phyloP scores from a whole-genome alignment of 1,140 invertebrate species.

The Papilio dardanus region DNA sequence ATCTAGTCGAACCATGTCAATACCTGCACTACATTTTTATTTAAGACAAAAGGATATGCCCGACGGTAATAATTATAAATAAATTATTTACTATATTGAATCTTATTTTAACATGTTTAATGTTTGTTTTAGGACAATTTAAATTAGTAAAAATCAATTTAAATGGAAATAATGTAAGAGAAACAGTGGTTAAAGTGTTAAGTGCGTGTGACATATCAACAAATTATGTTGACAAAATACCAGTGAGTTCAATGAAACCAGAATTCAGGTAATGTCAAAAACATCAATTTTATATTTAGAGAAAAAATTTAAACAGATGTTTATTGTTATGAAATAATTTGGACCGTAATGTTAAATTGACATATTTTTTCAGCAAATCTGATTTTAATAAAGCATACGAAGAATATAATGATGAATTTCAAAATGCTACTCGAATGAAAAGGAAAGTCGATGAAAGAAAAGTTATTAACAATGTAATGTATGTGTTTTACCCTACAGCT shows the following conservation, averaged over 20 bases:
- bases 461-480: constrained; percentile 68
- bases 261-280: constrained; percentile 52
- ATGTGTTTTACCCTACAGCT: constrained; percentile 49
- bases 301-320: constrained; percentile 26
- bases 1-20: constrained; percentile 83
- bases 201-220: constrained; percentile 92
- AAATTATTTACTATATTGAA: no score
- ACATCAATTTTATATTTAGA: not conserved
- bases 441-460: constrained; percentile 72
- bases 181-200: constrained; percentile 90
- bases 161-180: constrained; percentile 86
- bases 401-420: constrained; percentile 69
- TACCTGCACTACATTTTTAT: constrained; percentile 89
- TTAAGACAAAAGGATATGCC: constrained; percentile 85
- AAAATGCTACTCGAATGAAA: constrained; percentile 66
- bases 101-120: not conserved
- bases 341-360: not conserved
- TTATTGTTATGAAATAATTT: constrained; percentile 22
- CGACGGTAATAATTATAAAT: constrained; percentile 81
- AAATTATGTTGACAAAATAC: constrained; percentile 90
- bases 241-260: constrained; percentile 50
- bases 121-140: constrained; percentile 83
- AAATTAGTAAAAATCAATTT: constrained; percentile 89
- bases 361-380: constrained; percentile 54
- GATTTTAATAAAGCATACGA: constrained; percentile 68